These are phyloP conservation scores for Chaetorhynchus papuensis DNA, from an alignment of 2,113 vertebrate genomes.

Conservation along the genomic window DNA sequence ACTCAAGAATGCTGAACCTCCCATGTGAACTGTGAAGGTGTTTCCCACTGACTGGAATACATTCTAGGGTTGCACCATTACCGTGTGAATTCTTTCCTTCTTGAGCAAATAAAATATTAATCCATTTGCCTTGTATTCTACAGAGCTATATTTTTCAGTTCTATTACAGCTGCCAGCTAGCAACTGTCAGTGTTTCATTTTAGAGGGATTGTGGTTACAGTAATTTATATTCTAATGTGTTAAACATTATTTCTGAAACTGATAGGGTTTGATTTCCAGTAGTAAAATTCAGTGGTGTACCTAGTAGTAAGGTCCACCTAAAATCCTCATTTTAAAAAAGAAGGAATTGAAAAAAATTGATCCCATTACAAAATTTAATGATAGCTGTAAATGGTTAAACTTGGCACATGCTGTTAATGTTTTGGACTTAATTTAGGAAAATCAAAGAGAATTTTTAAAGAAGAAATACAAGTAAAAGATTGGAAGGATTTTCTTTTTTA, in stretches of 20 bases:
- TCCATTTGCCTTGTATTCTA: not conserved
- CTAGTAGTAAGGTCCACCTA: not conserved
- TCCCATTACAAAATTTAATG: not conserved
- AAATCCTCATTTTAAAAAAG: not conserved
- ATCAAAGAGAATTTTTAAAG: not conserved
- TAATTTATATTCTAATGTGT: not conserved
- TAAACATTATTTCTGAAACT: not conserved
- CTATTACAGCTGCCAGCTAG: not conserved
- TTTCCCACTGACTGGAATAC: not conserved
- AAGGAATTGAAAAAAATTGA: not conserved
- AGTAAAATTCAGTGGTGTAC: not conserved
- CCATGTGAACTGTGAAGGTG: not conserved
- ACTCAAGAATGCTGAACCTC: not conserved
- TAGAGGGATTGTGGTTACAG: not conserved
- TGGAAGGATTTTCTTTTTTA: not conserved
- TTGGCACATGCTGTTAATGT: not conserved
- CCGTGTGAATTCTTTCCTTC: not conserved
- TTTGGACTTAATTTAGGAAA: not conserved
- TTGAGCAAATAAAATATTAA: constrained; percentile 11
- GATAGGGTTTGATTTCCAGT: not conserved
- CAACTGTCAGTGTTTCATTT: not conserved
- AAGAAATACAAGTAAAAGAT: not conserved
- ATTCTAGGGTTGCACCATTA: not conserved
- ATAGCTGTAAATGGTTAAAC: not conserved
- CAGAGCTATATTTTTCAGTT: not conserved